These are phyloP conservation scores for Acromyrmex echinatior DNA, from an alignment of 1,140 invertebrate genomes.

Conservation along the genomic window DNA sequence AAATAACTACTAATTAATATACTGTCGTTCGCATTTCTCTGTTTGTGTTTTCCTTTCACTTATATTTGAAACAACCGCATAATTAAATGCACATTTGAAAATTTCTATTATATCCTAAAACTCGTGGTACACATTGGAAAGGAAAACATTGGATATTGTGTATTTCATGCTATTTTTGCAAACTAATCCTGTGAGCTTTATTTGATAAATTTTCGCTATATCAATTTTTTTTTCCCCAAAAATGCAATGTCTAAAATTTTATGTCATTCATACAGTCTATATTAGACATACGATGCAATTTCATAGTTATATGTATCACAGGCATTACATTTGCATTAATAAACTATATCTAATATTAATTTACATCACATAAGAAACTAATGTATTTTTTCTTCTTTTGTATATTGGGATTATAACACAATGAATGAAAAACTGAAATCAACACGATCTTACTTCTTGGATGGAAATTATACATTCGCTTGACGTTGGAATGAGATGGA, in stretches of 20 bases:
- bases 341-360: slow-evolving; percentile 73
- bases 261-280: slow-evolving; percentile 10
- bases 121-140: slow-evolving; percentile 44
- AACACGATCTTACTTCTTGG: slow-evolving; percentile 86
- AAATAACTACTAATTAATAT: slow-evolving; percentile 38
- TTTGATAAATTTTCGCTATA: background rate
- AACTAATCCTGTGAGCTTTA: slow-evolving; percentile 71
- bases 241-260: background rate
- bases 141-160: slow-evolving; percentile 70
- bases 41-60: slow-evolving; percentile 65
- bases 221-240: background rate
- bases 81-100: slow-evolving; percentile 39
- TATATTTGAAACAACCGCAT: slow-evolving; percentile 5
- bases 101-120: slow-evolving; percentile 17
- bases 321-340: slow-evolving; percentile 72
- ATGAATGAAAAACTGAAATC: slow-evolving; percentile 87
- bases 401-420: slow-evolving; percentile 87
- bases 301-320: slow-evolving; percentile 61
- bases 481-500: slow-evolving; percentile 80
- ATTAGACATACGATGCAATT: background rate
- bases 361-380: slow-evolving; percentile 82
- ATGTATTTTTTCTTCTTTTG: slow-evolving; percentile 88
- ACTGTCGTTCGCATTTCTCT: slow-evolving; percentile 59
- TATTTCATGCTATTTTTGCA: slow-evolving; percentile 72
- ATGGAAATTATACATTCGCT: slow-evolving; percentile 85